Conservation (phyloP, 2,888 invertebrate genomes). For the Saturnia japonica region DNA sequence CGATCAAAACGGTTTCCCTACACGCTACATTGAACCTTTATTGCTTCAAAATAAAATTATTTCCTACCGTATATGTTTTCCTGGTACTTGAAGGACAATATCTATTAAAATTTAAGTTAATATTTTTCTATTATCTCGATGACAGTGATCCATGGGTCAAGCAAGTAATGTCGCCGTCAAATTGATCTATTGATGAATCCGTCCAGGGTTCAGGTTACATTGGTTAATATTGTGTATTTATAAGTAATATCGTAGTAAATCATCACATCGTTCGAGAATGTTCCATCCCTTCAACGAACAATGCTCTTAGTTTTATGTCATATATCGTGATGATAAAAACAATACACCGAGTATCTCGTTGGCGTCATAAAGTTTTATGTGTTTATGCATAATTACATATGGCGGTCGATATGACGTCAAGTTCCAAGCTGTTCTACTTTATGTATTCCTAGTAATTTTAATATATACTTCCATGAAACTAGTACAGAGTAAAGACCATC, state of each 20-base stretch:
- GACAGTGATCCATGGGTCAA: not conserved
- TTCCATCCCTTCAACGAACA: conserved; percentile 3
- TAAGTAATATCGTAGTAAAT: not conserved
- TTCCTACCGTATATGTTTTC: too few relatives aligned
- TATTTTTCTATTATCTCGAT: not conserved
- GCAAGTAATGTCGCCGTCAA: not conserved
- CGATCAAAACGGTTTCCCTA: too few relatives aligned
- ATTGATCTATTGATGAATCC: not conserved
- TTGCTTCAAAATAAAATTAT: too few relatives aligned
- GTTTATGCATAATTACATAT: conserved; percentile 9
- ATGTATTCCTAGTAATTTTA: not conserved
- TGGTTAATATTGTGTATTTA: not conserved
- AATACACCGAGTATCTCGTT: conserved; percentile 5
- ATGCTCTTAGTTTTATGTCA: conserved; percentile 2
- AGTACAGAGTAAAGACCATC: not conserved
- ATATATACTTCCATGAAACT: not conserved
- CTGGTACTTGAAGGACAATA: too few relatives aligned
- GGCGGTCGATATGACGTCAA: not conserved
- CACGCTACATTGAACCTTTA: too few relatives aligned
- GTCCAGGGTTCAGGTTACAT: not conserved
- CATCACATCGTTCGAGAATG: not conserved
- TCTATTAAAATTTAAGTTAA: not conserved
- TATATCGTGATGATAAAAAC: conserved; percentile 5
- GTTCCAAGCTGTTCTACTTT: not conserved
- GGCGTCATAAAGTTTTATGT: conserved; percentile 13